A percentile compares a stretch with the other conserved stretches of the same genome.
Conservation (phyloP, 2,113 vertebrate species). For the Anolis sagrei region DNA sequence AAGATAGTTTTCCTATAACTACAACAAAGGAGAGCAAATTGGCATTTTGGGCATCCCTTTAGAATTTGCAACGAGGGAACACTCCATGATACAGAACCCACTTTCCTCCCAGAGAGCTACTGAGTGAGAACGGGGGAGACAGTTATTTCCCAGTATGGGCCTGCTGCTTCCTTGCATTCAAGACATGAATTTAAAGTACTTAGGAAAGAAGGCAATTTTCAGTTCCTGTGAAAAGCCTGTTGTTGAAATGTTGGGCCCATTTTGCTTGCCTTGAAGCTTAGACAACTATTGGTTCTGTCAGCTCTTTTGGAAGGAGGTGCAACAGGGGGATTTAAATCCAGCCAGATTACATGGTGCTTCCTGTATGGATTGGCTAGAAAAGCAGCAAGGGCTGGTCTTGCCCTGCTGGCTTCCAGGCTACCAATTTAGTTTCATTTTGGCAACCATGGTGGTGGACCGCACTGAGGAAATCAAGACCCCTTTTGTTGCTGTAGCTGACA, state of each 20-base stretch:
- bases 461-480: slow-evolving; percentile 34
- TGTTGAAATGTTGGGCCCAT: not conserved
- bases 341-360: slow-evolving; percentile 55
- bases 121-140: not conserved
- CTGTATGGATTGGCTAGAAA: not conserved
- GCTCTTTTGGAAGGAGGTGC: not conserved
- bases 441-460: slow-evolving; percentile 41
- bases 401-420: slow-evolving; percentile 50
- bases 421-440: slow-evolving; percentile 48
- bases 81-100: not conserved
- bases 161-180: not conserved
- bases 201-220: slow-evolving; percentile 19
- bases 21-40: not conserved
- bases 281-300: slow-evolving; percentile 1
- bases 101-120: not conserved
- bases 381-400: slow-evolving; percentile 56
- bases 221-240: rapidly evolving
- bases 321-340: slow-evolving; percentile 44
- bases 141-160: not conserved
- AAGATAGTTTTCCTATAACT: not conserved
- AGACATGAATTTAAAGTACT: not conserved
- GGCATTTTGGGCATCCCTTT: not conserved
- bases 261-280: rapidly evolving
- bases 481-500: not conserved
- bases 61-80: slow-evolving; percentile 31